Conservation (phyloP, 2,113 vertebrate species). For the Aegotheles bennettii region DNA sequence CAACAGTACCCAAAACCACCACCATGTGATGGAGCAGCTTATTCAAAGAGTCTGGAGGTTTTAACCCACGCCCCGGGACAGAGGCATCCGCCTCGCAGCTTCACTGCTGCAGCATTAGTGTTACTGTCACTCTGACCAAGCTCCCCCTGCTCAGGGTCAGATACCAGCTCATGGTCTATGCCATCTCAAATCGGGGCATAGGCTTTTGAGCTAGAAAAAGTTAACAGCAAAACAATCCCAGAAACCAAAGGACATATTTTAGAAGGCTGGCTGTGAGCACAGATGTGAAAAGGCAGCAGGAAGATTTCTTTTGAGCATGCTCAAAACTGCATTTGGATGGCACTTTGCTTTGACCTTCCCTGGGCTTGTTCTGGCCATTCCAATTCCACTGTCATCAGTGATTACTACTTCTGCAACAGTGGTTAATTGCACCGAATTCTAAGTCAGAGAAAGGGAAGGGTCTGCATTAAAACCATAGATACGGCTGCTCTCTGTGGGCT, state of each 20-base stretch:
- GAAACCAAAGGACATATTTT: background rate
- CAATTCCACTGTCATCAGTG: background rate
- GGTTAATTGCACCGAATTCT: background rate
- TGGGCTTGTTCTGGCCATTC: background rate
- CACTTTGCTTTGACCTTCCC: background rate
- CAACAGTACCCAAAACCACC: conserved; percentile 14
- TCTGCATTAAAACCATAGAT: conserved; percentile 1
- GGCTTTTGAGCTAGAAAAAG: background rate
- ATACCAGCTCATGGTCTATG: background rate
- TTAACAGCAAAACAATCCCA: background rate
- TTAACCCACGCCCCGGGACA: background rate
- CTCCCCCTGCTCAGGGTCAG: fast-evolving
- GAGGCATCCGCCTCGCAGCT: background rate
- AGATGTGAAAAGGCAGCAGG: background rate
- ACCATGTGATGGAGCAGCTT: background rate
- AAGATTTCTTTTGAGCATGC: background rate
- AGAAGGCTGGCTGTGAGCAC: background rate
- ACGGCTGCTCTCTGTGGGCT: background rate
- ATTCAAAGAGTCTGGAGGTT: background rate
- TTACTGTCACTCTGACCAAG: background rate
- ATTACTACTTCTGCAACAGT: background rate
- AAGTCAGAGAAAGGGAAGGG: background rate
- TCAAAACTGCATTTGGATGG: background rate
- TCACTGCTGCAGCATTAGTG: fast-evolving
- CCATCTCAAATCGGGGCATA: background rate